Evolutionary conservation across 2,888 invertebrate species (phyloP), one percentile per base, ranked within the genome.

Genomic region (Ephialtes manifestator): DNA sequence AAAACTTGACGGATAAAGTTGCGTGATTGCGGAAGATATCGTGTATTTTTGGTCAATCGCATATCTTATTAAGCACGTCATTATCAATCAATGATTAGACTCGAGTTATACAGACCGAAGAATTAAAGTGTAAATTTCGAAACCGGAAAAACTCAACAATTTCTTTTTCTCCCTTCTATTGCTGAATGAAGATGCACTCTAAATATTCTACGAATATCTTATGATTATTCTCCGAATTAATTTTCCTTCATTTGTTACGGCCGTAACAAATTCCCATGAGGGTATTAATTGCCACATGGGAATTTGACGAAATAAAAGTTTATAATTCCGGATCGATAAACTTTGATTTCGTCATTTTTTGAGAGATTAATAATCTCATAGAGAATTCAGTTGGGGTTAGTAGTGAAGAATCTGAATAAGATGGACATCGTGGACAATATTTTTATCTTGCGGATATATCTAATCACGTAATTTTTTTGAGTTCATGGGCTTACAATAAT

Each of bases 361-460:
- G 28, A 28, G 1, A 7, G 46, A 67, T 46, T 48, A 11, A 13
- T 11, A 46, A 24, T 58, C 24, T 10, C 24, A 7, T 18, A n/a
- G 1, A 18, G 7, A 43, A 7, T 51, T 63, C 48, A 18, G 5
- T 43, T n/a, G n/a, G n/a, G n/a, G n/a, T n/a, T n/a, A n/a, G n/a
- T n/a, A n/a, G n/a, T 53, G 43, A 2, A 15, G 5, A 81, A 70
- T 53, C 43, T 53, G 31, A 71, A 76, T 46, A 24, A 46, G 46
- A 74, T 18, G 10, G 2, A 53, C 39, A 13, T 13, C 18, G 43
- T 15, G 15, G 24, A 43, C 4, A 53, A 63, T 55, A 74, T 18
- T 13, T 60, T 31, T 43, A 74, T 78, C 43, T 53, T 43, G 10
- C 28, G 2, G 39, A 78, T 78, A 28, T 51, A 68, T 78, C 74